Evolutionary conservation across 2,797 vertebrate species (phyloP).

Genomic region (Xenopus petersii): DNA sequence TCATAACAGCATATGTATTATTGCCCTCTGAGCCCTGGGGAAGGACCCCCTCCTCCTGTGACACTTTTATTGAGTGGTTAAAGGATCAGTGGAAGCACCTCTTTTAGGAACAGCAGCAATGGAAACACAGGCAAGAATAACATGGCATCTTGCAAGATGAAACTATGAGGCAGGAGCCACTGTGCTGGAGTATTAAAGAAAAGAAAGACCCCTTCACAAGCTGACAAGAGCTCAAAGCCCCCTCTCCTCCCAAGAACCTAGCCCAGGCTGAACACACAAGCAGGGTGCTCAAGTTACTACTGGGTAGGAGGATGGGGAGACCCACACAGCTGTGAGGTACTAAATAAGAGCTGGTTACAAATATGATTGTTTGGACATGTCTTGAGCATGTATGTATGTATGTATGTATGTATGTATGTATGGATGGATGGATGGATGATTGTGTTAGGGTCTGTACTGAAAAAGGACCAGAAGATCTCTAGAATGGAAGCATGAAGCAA

Average conservation of each 20-base stretch:
- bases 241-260: constrained; percentile 49
- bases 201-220: constrained; percentile 53
- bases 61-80: constrained; percentile 26
- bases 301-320: constrained; percentile 20
- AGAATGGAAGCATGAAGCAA: background rate
- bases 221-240: constrained; percentile 54
- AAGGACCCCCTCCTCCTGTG: constrained; percentile 35
- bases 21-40: constrained; percentile 42
- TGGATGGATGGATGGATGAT: too few species aligned
- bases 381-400: too few species aligned
- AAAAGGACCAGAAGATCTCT: background rate
- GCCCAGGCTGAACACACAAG: constrained; percentile 30
- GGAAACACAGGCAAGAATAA: constrained; percentile 53
- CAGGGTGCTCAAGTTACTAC: constrained; percentile 37
- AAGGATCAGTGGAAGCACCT: constrained; percentile 48
- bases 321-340: constrained; percentile 18
- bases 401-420: too few species aligned
- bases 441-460: background rate
- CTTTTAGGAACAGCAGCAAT: constrained; percentile 34
- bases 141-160: constrained; percentile 50
- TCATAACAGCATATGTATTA: constrained; percentile 37
- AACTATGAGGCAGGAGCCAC: constrained; percentile 50
- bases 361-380: background rate
- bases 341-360: constrained; percentile 22
- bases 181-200: constrained; percentile 30